Evolutionary conservation across 2,888 invertebrate species (phyloP).

Genomic region (Sussaba pulchella): DNA sequence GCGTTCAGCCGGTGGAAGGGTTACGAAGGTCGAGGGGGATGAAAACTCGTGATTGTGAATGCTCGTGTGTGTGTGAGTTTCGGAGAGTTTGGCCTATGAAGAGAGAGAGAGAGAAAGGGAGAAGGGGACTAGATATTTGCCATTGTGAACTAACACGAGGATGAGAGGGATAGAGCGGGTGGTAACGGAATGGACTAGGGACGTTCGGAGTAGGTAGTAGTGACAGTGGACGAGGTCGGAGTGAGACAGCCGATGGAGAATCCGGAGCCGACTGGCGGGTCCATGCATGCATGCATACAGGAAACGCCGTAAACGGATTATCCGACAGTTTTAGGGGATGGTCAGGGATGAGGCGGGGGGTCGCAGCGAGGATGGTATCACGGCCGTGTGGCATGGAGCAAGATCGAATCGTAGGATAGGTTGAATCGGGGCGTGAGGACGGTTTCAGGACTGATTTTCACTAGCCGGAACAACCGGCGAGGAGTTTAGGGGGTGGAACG

Average conservation of each 20-base stretch:
- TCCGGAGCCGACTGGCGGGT: constrained; percentile 61
- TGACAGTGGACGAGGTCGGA: not conserved
- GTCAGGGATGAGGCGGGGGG: constrained; percentile 30
- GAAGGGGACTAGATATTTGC: constrained; percentile 49
- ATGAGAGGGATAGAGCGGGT: constrained; percentile 43
- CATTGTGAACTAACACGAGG: constrained; percentile 35
- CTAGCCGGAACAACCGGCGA: constrained; percentile 40
- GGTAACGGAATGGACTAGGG: constrained; percentile 14
- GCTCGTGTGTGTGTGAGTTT: not conserved
- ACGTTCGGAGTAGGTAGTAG: constrained; percentile 9
- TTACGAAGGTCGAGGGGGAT: not conserved
- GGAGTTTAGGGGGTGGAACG: not conserved
- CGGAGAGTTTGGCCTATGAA: constrained; percentile 39
- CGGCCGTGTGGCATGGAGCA: constrained; percentile 32
- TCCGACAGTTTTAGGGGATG: constrained; percentile 74
- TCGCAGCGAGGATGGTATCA: constrained; percentile 34
- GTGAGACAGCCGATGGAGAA: constrained; percentile 32
- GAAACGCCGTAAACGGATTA: constrained; percentile 79
- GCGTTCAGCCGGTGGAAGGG: not conserved
- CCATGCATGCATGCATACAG: constrained; percentile 71
- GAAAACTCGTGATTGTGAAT: not conserved
- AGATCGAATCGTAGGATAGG: constrained; percentile 51
- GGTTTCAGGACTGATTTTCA: constrained; percentile 40
- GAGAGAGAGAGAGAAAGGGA: constrained; percentile 43
- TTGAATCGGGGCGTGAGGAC: constrained; percentile 14